Evolutionary conservation across 2,888 invertebrate species (phyloP).

Genomic region (Digitonthophagus gazella): DNA sequence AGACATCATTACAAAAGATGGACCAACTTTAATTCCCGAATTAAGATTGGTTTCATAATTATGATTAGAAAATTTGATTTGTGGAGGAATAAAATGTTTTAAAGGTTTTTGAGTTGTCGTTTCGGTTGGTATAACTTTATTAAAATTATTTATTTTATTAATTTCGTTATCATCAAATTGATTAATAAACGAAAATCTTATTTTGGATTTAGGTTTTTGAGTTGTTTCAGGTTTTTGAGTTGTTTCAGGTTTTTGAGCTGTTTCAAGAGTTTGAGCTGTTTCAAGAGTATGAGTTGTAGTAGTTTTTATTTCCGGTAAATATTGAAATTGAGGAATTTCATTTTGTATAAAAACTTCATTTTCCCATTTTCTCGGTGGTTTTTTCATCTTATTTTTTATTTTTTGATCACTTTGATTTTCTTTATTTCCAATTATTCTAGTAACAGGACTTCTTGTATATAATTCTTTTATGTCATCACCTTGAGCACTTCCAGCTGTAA

Average conservation of each 20-base stretch:
- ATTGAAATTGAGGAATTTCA: neutral
- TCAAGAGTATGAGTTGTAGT: neutral
- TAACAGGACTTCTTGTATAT: constrained; percentile 65
- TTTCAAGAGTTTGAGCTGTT: neutral
- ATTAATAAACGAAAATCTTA: neutral
- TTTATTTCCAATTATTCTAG: constrained; percentile 54
- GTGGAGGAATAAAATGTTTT: neutral
- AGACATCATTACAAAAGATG: constrained; percentile 24
- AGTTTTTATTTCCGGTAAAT: neutral
- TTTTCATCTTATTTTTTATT: constrained; percentile 22
- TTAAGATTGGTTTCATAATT: constrained; percentile 40
- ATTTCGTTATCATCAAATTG: constrained; percentile 18
- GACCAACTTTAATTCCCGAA: constrained; percentile 28
- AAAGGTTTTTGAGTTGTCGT: constrained; percentile 14
- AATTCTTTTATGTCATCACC: constrained; percentile 59
- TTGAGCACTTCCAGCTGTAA: constrained; percentile 58
- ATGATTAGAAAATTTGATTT: constrained; percentile 40
- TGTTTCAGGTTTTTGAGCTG: neutral
- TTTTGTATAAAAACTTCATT: constrained; percentile 2
- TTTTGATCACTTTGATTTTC: constrained; percentile 12
- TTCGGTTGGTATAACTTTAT: constrained; percentile 1
- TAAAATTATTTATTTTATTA: no score
- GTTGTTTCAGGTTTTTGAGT: neutral
- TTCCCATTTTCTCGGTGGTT: constrained; percentile 22
- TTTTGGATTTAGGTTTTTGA: neutral